These are phyloP conservation scores for Drosophila orosa DNA, from an alignment of 1,140 invertebrate genomes.

Conservation along the genomic window DNA sequence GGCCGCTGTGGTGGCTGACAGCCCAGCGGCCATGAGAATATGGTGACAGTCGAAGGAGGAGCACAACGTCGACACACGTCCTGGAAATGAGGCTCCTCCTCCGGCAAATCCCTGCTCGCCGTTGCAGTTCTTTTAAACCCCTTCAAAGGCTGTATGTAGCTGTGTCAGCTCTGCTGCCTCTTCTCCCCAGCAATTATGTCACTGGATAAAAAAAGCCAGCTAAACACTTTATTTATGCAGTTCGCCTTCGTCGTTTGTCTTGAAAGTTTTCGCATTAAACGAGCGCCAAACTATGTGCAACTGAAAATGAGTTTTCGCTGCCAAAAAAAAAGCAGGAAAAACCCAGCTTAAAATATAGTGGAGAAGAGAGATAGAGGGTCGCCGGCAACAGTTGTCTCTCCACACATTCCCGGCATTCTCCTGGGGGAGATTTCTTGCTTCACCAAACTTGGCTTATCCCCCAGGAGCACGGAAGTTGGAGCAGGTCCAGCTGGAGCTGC, in stretches of 20 bases:
- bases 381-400: slow-evolving; percentile 41
- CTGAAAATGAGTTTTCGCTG: slow-evolving; percentile 53
- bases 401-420: slow-evolving; percentile 18
- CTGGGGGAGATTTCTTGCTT: slow-evolving; percentile 21
- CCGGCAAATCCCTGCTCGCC: slow-evolving; percentile 17
- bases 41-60: slow-evolving; percentile 46
- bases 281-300: slow-evolving; percentile 71
- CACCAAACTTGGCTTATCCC: slow-evolving; percentile 21
- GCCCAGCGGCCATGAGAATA: slow-evolving; percentile 56
- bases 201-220: slow-evolving; percentile 61
- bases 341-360: background rate
- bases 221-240: slow-evolving; percentile 78
- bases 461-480: slow-evolving; percentile 9
- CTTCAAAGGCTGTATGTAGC: slow-evolving; percentile 9
- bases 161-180: slow-evolving; percentile 3
- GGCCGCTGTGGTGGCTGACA: slow-evolving; percentile 59
- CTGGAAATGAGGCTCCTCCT: slow-evolving; percentile 5
- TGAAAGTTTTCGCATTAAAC: slow-evolving; percentile 79
- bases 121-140: slow-evolving; percentile 28
- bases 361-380: background rate
- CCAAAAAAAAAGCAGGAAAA: slow-evolving; percentile 21
- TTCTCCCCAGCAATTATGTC: slow-evolving; percentile 65
- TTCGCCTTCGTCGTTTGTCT: slow-evolving; percentile 64
- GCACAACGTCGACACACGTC: slow-evolving; percentile 10
- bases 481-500: slow-evolving; percentile 8